Percentiles rank a stretch among this genome's conserved stretches.
Conservation (phyloP, 1,140 invertebrate genomes). For the Spodoptera frugiperda region DNA sequence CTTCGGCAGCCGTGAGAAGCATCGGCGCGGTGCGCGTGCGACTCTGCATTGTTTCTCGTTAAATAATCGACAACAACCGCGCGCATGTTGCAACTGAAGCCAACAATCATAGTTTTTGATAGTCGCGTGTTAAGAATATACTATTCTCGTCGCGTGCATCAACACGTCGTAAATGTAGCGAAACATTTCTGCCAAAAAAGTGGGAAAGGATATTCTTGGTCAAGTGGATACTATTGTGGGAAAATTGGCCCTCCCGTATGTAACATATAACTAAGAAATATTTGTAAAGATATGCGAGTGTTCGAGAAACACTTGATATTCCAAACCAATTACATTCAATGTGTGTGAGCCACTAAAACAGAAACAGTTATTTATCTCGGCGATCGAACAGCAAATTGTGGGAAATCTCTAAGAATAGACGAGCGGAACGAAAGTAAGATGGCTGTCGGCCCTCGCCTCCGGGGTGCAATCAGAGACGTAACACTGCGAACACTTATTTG, state of each 20-base stretch:
- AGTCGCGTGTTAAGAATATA: slow-evolving; percentile 35
- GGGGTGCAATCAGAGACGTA: slow-evolving; percentile 42
- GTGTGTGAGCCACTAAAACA: slow-evolving; percentile 37
- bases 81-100: slow-evolving; percentile 68
- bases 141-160: slow-evolving; percentile 36
- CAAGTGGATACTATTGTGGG: neutral
- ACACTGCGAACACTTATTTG: slow-evolving; percentile 27
- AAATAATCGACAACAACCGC: slow-evolving; percentile 80
- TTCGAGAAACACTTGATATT: slow-evolving; percentile 12
- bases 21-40: slow-evolving; percentile 66
- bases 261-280: neutral
- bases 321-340: slow-evolving; percentile 40
- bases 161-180: slow-evolving; percentile 48
- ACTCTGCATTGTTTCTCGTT: slow-evolving; percentile 77
- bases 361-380: slow-evolving; percentile 55
- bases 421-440: slow-evolving; percentile 67
- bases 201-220: neutral
- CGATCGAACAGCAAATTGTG: slow-evolving; percentile 67
- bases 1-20: slow-evolving; percentile 80
- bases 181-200: slow-evolving; percentile 31
- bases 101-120: slow-evolving; percentile 40
- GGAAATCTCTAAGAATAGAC: slow-evolving; percentile 66
- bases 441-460: slow-evolving; percentile 53
- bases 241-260: neutral
- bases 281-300: neutral